Base-by-base conservation (phyloP, 2,888 invertebrate genomes). In the Noctua pronuba region DNA sequence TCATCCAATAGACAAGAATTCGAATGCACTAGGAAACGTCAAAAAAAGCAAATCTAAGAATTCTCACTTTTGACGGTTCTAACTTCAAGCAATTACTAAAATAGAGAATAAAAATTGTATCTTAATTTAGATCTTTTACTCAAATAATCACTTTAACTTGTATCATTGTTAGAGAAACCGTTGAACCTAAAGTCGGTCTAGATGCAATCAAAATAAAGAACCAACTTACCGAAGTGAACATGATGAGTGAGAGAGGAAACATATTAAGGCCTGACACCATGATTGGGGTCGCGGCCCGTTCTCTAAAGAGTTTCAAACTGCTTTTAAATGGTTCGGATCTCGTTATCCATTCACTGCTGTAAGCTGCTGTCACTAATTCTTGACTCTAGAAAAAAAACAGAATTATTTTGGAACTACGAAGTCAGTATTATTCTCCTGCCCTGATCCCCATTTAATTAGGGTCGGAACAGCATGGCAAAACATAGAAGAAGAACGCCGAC, bases 331-430 rank as follows among this genome's bases (percentile, higher is more conserved):
- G 74, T 79, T 92, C 90, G 6, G 92, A 92, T 79, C 92, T 90
- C 7, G 92, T 88, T 69, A 94, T 91, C 95, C 95, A 95, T 75
- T 95, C 94, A 80, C 91, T 88, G 70, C 88, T 89, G 84, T 95
- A 95, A 2, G 93, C 94, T n/a, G 95, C 93, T 69, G 89, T 90
- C 35, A 90, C 89, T 74, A 95, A 79, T 75, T 92, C 86, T 84
- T 90, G 81, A 86, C 95, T 94, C 95, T 95, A 83, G 64, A 92
- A 91, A 49, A 49, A 73, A 2, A 64, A 24, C 38, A 41, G 1
- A 41, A n/a, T 6, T 3, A 13, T 60, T 31, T 35, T 10, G 31
- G 58, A 16, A 58, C n/a, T 28, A 55, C 6, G 13, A 16, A 55
- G 6, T 55, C 13, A 5, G 55, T 55, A 13, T 11, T 0, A 28